A percentile compares a stretch with the other conserved stretches of the same genome.
Evolutionary conservation across 1,140 invertebrate genomes (phyloP).

Genomic region (Tribolium castaneum): DNA sequence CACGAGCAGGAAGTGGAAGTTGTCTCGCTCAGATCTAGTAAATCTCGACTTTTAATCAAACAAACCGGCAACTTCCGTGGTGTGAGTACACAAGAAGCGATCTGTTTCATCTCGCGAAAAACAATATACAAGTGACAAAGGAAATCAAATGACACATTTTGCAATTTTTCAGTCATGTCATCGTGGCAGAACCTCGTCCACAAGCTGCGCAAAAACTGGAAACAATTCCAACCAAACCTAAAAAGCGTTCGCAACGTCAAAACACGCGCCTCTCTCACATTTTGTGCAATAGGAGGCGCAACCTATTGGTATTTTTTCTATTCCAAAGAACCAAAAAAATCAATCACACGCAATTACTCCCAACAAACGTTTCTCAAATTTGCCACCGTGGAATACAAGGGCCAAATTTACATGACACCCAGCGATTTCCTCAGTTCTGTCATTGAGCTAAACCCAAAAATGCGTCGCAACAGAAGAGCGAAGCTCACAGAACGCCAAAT

Average conservation of each 20-base stretch:
- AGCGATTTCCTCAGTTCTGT: not conserved
- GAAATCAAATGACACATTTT: not conserved
- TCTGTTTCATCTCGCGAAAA: conserved; percentile 19
- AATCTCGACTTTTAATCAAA: conserved; percentile 33
- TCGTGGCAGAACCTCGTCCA: not conserved
- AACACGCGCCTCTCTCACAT: not conserved
- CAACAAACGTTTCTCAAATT: not conserved
- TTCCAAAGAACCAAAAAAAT: not conserved
- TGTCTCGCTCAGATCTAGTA: conserved; percentile 25
- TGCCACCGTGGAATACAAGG: not conserved
- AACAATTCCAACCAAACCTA: not conserved
- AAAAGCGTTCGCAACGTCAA: not conserved
- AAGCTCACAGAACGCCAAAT: not conserved
- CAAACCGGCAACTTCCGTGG: conserved; percentile 22
- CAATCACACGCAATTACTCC: not conserved
- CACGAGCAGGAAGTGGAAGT: conserved; percentile 26
- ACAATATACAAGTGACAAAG: conserved; percentile 4
- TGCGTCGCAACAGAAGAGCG: not conserved
- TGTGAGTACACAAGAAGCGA: not conserved
- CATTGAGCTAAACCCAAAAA: not conserved
- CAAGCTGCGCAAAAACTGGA: not conserved
- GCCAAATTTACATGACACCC: conserved; percentile 2
- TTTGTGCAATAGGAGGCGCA: not conserved
- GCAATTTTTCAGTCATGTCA: not conserved
- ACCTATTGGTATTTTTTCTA: not conserved